Percentiles rank a stretch among this genome's conserved stretches.
These are phyloP conservation scores for Lamprologus speciosus DNA, from an alignment of 2,113 vertebrate genomes.

Conservation along the genomic window DNA sequence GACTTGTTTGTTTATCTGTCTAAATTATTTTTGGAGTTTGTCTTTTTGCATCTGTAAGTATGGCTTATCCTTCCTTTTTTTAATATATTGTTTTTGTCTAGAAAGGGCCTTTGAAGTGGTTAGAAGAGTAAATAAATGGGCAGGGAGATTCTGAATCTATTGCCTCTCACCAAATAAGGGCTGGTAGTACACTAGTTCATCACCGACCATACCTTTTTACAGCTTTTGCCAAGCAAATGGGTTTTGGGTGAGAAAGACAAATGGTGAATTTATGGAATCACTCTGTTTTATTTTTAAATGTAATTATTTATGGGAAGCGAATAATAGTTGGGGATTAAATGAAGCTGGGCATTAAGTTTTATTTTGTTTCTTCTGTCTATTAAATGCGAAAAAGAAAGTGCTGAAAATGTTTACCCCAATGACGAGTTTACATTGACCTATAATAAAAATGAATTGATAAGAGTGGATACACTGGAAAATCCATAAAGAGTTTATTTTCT, in stretches of 20 bases:
- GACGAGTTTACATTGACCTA: slow-evolving; percentile 51
- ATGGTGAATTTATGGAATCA: neutral
- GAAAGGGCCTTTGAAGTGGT: slow-evolving; percentile 36
- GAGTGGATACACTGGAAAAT: slow-evolving; percentile 48
- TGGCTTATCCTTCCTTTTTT: neutral
- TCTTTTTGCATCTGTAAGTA: neutral
- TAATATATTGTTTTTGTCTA: neutral
- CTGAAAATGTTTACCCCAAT: slow-evolving; percentile 38
- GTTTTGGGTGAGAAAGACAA: slow-evolving; percentile 1
- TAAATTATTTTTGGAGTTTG: slow-evolving; percentile 14
- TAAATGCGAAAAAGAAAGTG: slow-evolving; percentile 5
- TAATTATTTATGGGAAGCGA: slow-evolving; percentile 27
- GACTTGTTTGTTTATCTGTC: neutral
- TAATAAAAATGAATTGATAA: neutral
- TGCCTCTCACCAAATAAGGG: slow-evolving; percentile 61
- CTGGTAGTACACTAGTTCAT: slow-evolving; percentile 62
- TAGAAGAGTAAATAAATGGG: neutral
- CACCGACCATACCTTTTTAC: slow-evolving; percentile 25
- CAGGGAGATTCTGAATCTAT: slow-evolving; percentile 14
- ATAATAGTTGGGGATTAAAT: neutral
- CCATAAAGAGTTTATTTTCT: neutral
- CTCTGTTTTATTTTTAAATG: slow-evolving; percentile 10
- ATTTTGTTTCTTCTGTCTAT: neutral
- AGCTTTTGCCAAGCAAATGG: neutral
- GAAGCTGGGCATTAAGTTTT: slow-evolving; percentile 25